Evolutionary conservation across 2,888 invertebrate species (phyloP).

Genomic region (Melipona beecheii): DNA sequence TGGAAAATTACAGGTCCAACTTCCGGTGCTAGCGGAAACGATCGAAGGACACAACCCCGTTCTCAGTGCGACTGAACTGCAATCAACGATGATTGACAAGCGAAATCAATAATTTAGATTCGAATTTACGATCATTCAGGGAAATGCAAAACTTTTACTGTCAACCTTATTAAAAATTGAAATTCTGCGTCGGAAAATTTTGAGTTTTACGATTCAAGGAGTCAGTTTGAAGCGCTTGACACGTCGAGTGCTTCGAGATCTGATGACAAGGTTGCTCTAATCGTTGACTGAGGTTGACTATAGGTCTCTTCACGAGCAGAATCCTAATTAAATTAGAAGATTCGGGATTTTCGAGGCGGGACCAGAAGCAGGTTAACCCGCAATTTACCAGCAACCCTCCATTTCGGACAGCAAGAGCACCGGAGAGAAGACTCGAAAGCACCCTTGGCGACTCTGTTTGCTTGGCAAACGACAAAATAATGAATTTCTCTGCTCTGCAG

Average conservation of each 20-base stretch:
- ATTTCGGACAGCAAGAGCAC: slow-evolving; percentile 53
- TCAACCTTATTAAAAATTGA: background rate
- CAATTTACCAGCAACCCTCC: slow-evolving; percentile 70
- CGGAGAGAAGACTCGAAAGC: slow-evolving; percentile 23
- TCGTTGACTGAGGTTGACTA: slow-evolving; percentile 51
- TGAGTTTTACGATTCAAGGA: background rate
- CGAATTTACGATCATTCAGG: slow-evolving; percentile 24
- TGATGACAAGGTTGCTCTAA: slow-evolving; percentile 52
- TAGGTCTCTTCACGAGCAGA: slow-evolving; percentile 31
- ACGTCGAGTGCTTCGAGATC: slow-evolving; percentile 2
- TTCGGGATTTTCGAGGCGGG: slow-evolving; percentile 64
- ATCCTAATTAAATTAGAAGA: slow-evolving; percentile 74
- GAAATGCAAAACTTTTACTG: background rate
- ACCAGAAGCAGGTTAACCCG: slow-evolving; percentile 64
- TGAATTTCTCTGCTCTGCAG: slow-evolving; percentile 16
- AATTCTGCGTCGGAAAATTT: background rate
- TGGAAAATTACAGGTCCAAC: slow-evolving; percentile 77
- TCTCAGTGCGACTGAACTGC: slow-evolving; percentile 50
- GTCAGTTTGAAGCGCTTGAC: background rate
- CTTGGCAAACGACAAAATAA: slow-evolving; percentile 61
- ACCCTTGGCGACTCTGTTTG: slow-evolving; percentile 60
- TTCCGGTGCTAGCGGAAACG: slow-evolving; percentile 75
- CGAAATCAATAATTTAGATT: slow-evolving; percentile 55
- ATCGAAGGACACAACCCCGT: slow-evolving; percentile 59
- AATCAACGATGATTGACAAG: slow-evolving; percentile 69